These are phyloP conservation scores for Apamea crenata DNA, from an alignment of 2,888 invertebrate genomes.

Conservation along the genomic window DNA sequence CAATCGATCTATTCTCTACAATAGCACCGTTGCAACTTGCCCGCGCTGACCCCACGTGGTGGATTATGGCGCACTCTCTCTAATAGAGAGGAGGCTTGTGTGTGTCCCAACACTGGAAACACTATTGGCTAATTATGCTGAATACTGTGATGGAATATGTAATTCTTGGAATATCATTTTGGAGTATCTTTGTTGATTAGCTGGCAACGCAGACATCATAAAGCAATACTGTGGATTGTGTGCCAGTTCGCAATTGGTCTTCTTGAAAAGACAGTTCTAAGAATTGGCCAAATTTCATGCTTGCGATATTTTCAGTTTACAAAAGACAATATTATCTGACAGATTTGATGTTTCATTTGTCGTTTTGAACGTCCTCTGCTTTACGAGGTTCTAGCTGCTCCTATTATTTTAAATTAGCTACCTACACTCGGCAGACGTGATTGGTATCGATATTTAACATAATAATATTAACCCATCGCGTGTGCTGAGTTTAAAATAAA, in stretches of 20 bases:
- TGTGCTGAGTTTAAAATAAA: no score
- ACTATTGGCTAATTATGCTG: background rate
- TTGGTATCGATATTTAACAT: no score
- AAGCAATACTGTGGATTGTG: background rate
- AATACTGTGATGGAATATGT: background rate
- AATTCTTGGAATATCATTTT: background rate
- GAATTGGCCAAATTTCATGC: background rate
- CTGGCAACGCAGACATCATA: background rate
- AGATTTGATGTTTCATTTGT: background rate
- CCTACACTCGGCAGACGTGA: no score
- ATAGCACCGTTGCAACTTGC: no score
- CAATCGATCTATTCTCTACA: no score
- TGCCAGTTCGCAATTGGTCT: background rate
- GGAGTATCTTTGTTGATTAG: slow-evolving; percentile 4
- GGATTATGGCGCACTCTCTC: background rate
- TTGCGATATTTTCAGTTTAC: background rate
- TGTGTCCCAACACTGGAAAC: background rate
- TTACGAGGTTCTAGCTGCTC: no score
- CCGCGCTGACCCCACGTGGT: background rate
- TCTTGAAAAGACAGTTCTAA: slow-evolving; percentile 3
- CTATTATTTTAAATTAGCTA: no score
- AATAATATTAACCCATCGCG: no score
- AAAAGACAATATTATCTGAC: background rate
- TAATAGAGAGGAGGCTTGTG: no score
- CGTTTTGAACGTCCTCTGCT: no score